Conservation (phyloP, 2,797 vertebrate genomes). For the Danio aesculapii region DNA sequence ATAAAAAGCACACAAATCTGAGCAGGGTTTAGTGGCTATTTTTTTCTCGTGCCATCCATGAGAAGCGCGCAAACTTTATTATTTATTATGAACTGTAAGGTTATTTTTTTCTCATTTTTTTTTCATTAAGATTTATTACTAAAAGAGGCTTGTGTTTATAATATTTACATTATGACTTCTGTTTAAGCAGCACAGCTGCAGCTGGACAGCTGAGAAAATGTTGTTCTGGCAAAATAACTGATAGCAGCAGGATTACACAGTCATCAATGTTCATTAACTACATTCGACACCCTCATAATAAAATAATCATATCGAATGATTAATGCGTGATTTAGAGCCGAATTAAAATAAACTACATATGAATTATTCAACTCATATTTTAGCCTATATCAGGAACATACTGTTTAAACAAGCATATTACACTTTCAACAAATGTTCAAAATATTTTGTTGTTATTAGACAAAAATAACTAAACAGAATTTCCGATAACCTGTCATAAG, state of each 20-base stretch:
- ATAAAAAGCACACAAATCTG: neutral
- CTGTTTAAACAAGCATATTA: neutral
- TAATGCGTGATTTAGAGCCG: neutral
- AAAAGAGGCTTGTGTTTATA: neutral
- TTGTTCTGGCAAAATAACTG: neutral
- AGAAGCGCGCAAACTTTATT: neutral
- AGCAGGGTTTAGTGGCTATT: neutral
- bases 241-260: conserved; percentile 3
- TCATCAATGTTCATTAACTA: neutral
- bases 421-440: conserved; percentile 4
- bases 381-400: neutral
- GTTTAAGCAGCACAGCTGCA: neutral
- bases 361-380: neutral
- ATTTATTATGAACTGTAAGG: neutral
- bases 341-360: neutral
- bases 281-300: neutral
- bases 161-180: neutral
- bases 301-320: neutral
- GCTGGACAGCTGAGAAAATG: neutral
- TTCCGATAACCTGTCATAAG: conserved; percentile 75
- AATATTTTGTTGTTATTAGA: neutral
- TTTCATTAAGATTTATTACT: neutral
- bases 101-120: neutral
- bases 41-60: neutral
- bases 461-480: conserved; percentile 69